Conservation (phyloP, 2,113 vertebrate species). For the Martes martes region DNA sequence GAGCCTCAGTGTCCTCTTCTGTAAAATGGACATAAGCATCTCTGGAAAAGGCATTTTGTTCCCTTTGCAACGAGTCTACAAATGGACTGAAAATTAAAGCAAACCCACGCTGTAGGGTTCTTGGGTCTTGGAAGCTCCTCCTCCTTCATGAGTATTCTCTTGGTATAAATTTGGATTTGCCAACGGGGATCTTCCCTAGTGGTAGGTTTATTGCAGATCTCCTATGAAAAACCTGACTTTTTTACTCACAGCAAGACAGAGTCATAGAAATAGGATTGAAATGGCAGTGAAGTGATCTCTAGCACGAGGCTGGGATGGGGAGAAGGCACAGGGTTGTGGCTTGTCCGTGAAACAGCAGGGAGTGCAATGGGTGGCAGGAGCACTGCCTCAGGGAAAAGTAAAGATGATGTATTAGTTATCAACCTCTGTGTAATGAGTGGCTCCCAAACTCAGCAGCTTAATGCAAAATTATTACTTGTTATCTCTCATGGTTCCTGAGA, state of each 20-base stretch:
- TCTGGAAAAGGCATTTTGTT: background rate
- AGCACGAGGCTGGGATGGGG: background rate
- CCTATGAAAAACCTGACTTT: background rate
- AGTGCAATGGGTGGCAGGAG: too few relatives aligned
- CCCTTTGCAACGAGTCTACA: background rate
- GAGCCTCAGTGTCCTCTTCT: background rate
- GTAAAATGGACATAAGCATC: background rate
- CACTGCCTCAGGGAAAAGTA: background rate
- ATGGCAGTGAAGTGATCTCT: background rate
- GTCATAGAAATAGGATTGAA: background rate
- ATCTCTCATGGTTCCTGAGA: background rate
- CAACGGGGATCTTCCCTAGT: background rate
- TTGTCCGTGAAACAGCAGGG: background rate
- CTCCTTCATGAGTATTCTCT: background rate
- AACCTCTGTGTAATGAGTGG: background rate
- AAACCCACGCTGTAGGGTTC: fast-evolving
- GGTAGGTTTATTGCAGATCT: background rate
- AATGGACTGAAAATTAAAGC: background rate
- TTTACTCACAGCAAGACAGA: background rate
- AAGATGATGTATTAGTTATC: background rate
- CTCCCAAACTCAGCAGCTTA: background rate
- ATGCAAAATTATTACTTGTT: background rate
- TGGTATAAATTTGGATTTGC: background rate
- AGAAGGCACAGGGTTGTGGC: background rate
- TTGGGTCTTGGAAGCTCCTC: background rate